phyloP scores from a whole-genome alignment of 2,113 vertebrate genomes.

The Halichoerus grypus region DNA sequence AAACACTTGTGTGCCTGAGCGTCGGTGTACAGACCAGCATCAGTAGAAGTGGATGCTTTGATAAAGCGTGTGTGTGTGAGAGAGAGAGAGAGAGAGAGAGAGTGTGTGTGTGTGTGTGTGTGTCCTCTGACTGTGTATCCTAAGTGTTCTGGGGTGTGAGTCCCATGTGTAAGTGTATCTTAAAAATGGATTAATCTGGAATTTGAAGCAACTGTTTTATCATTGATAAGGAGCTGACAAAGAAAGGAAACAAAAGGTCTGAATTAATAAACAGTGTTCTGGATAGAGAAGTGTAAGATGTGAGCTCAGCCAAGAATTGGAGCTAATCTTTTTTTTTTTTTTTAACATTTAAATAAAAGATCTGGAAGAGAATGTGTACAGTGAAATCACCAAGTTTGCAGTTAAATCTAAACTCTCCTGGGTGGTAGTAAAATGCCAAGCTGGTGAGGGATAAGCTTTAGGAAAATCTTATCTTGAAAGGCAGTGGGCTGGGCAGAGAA shows the following conservation, averaged over 20 bases:
- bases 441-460: not conserved
- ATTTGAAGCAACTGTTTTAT: conserved; percentile 58
- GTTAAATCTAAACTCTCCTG: conserved; percentile 57
- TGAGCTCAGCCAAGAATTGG: conserved; percentile 58
- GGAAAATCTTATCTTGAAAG: conserved; percentile 37
- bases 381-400: conserved; percentile 62
- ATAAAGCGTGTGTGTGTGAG: not conserved
- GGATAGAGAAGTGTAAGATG: conserved; percentile 50
- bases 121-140: not conserved
- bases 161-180: not conserved
- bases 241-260: conserved; percentile 67
- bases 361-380: conserved; percentile 61
- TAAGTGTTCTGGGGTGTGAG: not conserved
- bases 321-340: conserved; percentile 54
- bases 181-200: conserved; percentile 57
- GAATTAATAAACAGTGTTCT: conserved; percentile 30
- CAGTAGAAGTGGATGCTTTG: not conserved
- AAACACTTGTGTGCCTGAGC: not conserved
- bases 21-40: not conserved
- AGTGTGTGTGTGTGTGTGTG: not conserved
- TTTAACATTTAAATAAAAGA: conserved; percentile 76
- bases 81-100: too few species aligned
- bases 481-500: conserved; percentile 22
- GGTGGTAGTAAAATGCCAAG: conserved; percentile 44
- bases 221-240: conserved; percentile 64